Evolutionary conservation across 2,113 vertebrate genomes (phyloP).

Genomic region (Antechinus flavipes): DNA sequence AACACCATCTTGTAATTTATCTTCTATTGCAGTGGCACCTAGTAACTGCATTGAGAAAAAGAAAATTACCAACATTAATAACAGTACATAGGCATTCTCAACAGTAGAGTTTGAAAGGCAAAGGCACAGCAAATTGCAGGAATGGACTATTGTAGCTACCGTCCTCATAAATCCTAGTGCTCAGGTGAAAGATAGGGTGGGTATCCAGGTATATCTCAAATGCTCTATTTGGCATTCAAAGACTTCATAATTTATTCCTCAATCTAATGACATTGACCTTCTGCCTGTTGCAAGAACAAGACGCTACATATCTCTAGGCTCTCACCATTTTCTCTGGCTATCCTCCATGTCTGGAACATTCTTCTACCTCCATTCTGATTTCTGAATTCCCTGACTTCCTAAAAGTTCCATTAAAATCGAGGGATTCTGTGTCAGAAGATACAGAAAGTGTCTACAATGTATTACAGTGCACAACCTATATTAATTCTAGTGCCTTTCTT

Average conservation of each 20-base stretch:
- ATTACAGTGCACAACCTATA: too few relatives aligned
- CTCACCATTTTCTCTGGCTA: neutral
- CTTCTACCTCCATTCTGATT: neutral
- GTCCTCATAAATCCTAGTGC: neutral
- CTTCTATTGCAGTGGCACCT: slow-evolving; percentile 92
- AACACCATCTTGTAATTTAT: slow-evolving; percentile 92
- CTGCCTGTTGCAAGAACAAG: neutral
- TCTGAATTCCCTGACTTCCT: neutral
- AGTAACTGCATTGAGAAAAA: slow-evolving; percentile 85
- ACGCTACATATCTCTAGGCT: neutral
- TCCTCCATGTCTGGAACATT: neutral
- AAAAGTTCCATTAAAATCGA: neutral
- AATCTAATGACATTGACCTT: neutral
- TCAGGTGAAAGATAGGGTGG: neutral
- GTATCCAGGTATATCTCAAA: neutral
- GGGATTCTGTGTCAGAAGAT: too few relatives aligned
- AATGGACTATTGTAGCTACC: neutral
- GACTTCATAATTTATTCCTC: neutral
- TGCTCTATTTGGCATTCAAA: neutral
- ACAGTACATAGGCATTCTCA: neutral
- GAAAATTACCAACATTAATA: slow-evolving; percentile 39
- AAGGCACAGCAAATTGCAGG: neutral
- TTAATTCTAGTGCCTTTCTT: neutral
- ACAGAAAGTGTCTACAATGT: neutral
- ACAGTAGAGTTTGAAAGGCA: neutral